Evolutionary conservation across 2,888 invertebrate species (phyloP).

Genomic region (Pachymerium ferrugineum): DNA sequence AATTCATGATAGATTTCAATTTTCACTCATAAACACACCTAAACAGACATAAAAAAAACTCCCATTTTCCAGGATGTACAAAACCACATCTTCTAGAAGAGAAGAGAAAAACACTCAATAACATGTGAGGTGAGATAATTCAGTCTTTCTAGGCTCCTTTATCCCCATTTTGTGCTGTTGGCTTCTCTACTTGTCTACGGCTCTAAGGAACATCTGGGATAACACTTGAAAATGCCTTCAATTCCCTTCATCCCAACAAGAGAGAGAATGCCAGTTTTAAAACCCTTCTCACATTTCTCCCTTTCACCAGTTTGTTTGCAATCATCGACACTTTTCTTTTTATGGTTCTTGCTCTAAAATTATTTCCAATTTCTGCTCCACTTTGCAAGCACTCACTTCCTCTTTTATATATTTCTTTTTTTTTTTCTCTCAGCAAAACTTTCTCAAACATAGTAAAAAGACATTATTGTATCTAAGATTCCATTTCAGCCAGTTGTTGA

Average conservation of each 20-base stretch:
- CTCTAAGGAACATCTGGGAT: constrained; percentile 23
- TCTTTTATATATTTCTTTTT: background rate
- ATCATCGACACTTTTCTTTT: constrained; percentile 27
- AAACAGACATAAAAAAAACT: background rate
- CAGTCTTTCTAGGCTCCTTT: constrained; percentile 10
- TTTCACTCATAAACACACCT: constrained; percentile 10
- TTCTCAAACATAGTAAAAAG: background rate
- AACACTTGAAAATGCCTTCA: constrained; percentile 27
- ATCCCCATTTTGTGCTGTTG: constrained; percentile 25
- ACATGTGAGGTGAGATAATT: constrained; percentile 27
- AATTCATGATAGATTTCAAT: background rate
- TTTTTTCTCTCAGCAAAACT: background rate
- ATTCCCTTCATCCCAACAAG: constrained; percentile 20
- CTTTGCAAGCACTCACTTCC: background rate
- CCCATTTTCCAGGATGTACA: background rate
- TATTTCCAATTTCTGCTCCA: constrained; percentile 17
- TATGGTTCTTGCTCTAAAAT: constrained; percentile 20
- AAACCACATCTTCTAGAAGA: background rate
- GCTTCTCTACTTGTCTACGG: constrained; percentile 11
- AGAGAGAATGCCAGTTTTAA: constrained; percentile 24
- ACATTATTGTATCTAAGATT: background rate
- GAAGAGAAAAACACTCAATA: constrained; percentile 14
- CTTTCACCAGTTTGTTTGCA: constrained; percentile 27
- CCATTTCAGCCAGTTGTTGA: background rate
- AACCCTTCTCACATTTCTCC: constrained; percentile 23